Conservation (phyloP, 35 echinoderm and acorn worm genomes). For the Stichopus chloronotus region DNA sequence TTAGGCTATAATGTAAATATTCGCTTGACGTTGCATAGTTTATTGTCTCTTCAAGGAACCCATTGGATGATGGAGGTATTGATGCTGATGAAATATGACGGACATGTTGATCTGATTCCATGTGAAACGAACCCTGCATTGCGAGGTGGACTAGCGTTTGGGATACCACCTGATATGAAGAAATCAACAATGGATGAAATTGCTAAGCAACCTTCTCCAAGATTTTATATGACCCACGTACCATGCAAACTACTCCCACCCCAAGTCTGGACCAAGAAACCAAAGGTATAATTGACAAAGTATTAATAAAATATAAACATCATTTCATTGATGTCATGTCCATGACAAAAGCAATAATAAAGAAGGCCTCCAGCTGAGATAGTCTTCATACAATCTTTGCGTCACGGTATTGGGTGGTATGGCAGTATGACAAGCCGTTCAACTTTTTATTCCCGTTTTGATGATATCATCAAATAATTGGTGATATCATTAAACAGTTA, state of each 20-base stretch:
- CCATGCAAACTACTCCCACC: conserved; percentile 1
- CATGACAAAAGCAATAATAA: too few relatives aligned
- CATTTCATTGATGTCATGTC: too few relatives aligned
- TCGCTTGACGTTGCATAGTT: too few relatives aligned
- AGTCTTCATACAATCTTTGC: too few relatives aligned
- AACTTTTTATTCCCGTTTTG: too few relatives aligned
- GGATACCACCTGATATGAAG: background rate
- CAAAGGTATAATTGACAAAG: background rate
- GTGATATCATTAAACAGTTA: too few relatives aligned
- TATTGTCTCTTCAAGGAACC: background rate
- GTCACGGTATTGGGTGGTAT: too few relatives aligned
- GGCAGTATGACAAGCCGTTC: too few relatives aligned
- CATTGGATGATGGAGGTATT: conserved; percentile 47
- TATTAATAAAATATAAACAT: background rate
- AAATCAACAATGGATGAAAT: background rate
- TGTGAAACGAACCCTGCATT: background rate
- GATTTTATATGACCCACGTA: conserved; percentile 22
- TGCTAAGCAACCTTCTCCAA: conserved; percentile 18
- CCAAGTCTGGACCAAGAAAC: conserved; percentile 37
- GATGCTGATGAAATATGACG: background rate
- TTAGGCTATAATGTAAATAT: too few relatives aligned
- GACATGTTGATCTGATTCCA: conserved; percentile 1
- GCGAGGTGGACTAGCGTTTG: background rate
- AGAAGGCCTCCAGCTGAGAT: too few relatives aligned
- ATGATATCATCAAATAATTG: too few relatives aligned